phyloP scores from a whole-genome alignment of 1,140 invertebrate genomes.

The Drosophila paulistorum region DNA sequence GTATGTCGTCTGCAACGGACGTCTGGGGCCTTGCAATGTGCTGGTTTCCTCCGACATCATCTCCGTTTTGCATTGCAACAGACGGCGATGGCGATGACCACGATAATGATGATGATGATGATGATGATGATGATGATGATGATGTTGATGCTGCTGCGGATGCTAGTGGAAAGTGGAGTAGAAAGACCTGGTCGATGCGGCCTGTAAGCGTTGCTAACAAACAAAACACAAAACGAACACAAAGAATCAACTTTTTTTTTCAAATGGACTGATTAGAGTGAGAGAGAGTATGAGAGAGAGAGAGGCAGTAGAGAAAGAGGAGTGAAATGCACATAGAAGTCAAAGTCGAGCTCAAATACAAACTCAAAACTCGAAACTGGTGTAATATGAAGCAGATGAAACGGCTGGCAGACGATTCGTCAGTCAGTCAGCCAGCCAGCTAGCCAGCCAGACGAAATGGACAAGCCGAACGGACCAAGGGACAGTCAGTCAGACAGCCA shows the following conservation, averaged over 20 bases:
- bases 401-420: conserved; percentile 50
- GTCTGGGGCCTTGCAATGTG: conserved; percentile 53
- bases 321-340: conserved; percentile 1
- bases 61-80: conserved; percentile 54
- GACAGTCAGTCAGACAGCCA: background rate
- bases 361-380: conserved; percentile 35
- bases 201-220: conserved; percentile 10
- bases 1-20: conserved; percentile 60
- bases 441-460: conserved; percentile 22
- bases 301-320: background rate
- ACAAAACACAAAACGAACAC: conserved; percentile 16
- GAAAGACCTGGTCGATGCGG: conserved; percentile 1
- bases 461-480: background rate
- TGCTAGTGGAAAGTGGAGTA: background rate
- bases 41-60: conserved; percentile 43
- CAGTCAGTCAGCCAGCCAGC: conserved; percentile 27
- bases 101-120: conserved; percentile 10
- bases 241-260: conserved; percentile 1
- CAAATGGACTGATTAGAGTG: background rate
- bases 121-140: conserved; percentile 21
- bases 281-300: background rate
- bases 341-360: conserved; percentile 2
- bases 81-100: conserved; percentile 11
- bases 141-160: conserved; percentile 24
- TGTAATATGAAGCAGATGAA: conserved; percentile 75